Evolutionary conservation across 2,888 invertebrate species (phyloP), one percentile per base, ranked within the genome.

Genomic region (Drosophila cracens): DNA sequence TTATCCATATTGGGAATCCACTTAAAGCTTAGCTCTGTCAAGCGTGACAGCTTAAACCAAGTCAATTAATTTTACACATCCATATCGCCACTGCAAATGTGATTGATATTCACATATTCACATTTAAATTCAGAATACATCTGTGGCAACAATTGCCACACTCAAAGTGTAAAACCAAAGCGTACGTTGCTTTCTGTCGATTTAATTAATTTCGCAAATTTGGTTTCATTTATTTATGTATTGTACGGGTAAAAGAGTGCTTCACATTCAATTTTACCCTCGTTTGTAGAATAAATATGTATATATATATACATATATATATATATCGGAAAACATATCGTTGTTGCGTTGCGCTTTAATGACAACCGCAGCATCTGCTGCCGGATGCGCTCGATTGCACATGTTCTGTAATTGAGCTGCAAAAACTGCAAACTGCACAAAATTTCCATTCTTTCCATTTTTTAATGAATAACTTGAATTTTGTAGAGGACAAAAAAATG

Each of bases 171-270:
- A 67, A 73, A 83, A 81, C 74, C 80, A 64, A 68, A 75, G 57
- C 64, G 69, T 58, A 58, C 79, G 56, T 76, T 85, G 76, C 83
- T 81, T 77, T 71, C 65, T 79, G 77, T 82, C 84, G 81, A 85
- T 87, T 85, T 87, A 87, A 85, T 85, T 85, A 85, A 85, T 81
- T 87, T 85, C 75, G 86, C 71, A 87, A 83, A 81, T 77, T 84
- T 75, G 74, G 74, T 81, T 79, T 82, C 74, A 71, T 72, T 85
- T 81, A 84, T 82, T 82, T 84, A 84, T 87, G 69, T 70, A 76
- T 72, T 70, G 53, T 57, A 46, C 57, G 65, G 21, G 16, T 40
- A 43, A 31, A 58, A 58, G 43, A 27, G 46, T 57, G 16, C 54
- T 34, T 2, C 4, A 27, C 38, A 38, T 46, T 46, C 16, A 21